Percentiles rank a stretch among this genome's conserved stretches.
phyloP scores from a whole-genome alignment of 2,888 invertebrate species.

The Pycnomerus fuliginosus region DNA sequence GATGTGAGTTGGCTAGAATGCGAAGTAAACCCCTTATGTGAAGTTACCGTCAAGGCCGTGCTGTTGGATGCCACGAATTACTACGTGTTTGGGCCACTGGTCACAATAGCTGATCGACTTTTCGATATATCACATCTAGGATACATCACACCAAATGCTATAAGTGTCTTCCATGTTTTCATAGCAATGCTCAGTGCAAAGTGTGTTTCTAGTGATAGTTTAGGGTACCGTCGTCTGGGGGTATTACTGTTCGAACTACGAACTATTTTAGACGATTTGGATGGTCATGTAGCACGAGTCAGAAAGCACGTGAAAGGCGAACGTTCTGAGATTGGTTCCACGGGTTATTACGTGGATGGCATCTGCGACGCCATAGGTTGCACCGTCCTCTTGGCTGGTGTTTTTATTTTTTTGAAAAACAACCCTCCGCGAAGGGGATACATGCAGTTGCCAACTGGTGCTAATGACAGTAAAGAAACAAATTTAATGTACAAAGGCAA shows the following conservation, averaged over 20 bases:
- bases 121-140: constrained; percentile 50
- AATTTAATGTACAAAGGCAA: constrained; percentile 67
- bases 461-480: constrained; percentile 54
- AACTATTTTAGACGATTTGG: constrained; percentile 81
- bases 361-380: constrained; percentile 79
- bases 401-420: constrained; percentile 67
- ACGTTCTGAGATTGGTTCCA: constrained; percentile 75
- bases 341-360: constrained; percentile 82
- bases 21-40: constrained; percentile 71
- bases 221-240: constrained; percentile 70
- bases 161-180: constrained; percentile 77
- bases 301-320: constrained; percentile 75
- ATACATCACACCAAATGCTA: constrained; percentile 78
- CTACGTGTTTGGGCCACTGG: constrained; percentile 78
- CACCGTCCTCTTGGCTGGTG: constrained; percentile 68
- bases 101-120: constrained; percentile 69
- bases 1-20: constrained; percentile 66
- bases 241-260: constrained; percentile 77
- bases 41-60: constrained; percentile 79
- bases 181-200: constrained; percentile 75
- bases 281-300: constrained; percentile 81
- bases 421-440: constrained; percentile 75
- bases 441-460: constrained; percentile 62
- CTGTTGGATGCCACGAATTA: constrained; percentile 83
- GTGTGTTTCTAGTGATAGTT: constrained; percentile 69